phyloP scores from a whole-genome alignment of 2,797 vertebrate species.

The Valencia hispanica region DNA sequence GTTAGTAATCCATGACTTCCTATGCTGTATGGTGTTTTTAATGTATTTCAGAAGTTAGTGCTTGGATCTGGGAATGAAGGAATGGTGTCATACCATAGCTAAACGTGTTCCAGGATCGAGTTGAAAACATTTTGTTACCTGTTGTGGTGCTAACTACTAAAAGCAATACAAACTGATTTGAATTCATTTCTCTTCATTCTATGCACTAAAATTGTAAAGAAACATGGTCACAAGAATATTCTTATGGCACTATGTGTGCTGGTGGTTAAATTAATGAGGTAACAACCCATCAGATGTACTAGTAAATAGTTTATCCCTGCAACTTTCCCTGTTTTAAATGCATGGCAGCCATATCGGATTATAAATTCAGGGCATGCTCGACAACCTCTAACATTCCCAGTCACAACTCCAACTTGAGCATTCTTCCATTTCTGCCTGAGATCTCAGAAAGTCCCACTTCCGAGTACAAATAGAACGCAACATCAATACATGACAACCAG shows the following conservation, averaged over 20 bases:
- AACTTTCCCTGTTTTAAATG: background rate
- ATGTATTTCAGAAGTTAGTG: too few species aligned
- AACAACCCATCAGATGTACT: background rate
- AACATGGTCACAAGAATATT: background rate
- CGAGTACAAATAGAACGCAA: background rate
- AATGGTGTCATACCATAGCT: background rate
- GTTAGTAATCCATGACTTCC: too few species aligned
- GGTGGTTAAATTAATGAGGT: background rate
- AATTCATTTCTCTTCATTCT: background rate
- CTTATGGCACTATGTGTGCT: background rate
- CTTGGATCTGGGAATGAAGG: background rate
- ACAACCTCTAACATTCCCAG: too few species aligned
- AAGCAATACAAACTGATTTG: background rate
- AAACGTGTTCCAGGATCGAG: background rate
- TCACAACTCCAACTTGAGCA: too few species aligned
- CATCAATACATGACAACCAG: background rate
- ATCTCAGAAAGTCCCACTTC: background rate
- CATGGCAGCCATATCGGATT: background rate
- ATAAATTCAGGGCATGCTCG: too few species aligned
- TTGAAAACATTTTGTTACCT: too few species aligned
- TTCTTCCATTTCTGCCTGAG: background rate
- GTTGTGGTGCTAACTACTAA: too few species aligned
- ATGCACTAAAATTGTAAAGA: background rate
- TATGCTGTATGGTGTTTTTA: too few species aligned
- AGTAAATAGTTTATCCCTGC: background rate